Percentiles rank a stretch among this genome's conserved stretches.
Conservation (phyloP, 2,797 vertebrate species). For the Zalophus californianus region DNA sequence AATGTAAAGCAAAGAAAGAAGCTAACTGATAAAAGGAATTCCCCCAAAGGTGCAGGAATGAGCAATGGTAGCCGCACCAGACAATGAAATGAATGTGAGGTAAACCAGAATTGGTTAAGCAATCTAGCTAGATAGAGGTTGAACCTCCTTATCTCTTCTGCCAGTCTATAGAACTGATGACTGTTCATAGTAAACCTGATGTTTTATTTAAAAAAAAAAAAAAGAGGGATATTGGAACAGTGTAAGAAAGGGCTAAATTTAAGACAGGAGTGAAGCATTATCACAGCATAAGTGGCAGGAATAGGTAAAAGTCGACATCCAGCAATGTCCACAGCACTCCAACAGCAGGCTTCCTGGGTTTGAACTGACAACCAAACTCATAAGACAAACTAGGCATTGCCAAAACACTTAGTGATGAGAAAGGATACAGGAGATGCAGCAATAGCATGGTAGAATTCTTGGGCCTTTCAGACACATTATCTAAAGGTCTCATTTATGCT, state of each 20-base stretch:
- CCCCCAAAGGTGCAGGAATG: not conserved
- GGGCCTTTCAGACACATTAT: not conserved
- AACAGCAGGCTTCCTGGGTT: not conserved
- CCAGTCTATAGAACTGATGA: not conserved
- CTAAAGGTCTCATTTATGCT: not conserved
- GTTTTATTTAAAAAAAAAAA: not conserved
- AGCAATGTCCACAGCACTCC: not conserved
- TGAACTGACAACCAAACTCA: not conserved
- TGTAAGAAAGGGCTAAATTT: not conserved
- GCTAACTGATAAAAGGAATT: not conserved
- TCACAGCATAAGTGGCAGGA: not conserved
- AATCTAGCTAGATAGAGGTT: not conserved
- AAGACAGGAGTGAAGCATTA: not conserved
- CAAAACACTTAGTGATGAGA: not conserved
- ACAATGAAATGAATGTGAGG: not conserved
- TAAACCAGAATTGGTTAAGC: not conserved
- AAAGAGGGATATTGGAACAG: no score
- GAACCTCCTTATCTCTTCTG: not conserved
- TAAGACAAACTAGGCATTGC: not conserved
- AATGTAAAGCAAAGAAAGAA: not conserved
- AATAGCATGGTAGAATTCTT: not conserved
- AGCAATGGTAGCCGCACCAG: not conserved
- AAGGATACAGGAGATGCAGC: not conserved
- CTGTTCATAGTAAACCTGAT: not conserved
- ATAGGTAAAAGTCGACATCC: not conserved